Percentiles rank a stretch among this genome's conserved stretches.
Conservation (phyloP, 2,888 invertebrate species). For the Drosophila sordidapex region DNA sequence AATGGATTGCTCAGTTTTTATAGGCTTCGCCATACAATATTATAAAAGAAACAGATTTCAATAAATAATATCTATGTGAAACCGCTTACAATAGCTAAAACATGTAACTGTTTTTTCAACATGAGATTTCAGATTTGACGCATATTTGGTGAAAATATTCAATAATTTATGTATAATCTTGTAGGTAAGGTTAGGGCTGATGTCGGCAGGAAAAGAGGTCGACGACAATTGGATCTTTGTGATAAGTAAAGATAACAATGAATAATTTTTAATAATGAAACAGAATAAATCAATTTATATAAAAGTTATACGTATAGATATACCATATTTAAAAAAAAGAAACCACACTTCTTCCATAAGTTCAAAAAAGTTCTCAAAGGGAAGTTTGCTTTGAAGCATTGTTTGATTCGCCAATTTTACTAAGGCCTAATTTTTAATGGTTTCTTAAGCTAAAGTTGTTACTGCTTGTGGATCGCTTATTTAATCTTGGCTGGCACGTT, state of each 20-base stretch:
- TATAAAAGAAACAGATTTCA: not conserved
- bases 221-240: not conserved
- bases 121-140: too few relatives aligned
- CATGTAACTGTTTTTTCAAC: not conserved
- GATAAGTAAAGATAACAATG: not conserved
- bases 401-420: not conserved
- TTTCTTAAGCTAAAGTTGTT: not conserved
- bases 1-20: constrained; percentile 25
- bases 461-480: constrained; percentile 27
- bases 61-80: not conserved
- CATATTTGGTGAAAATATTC: not conserved
- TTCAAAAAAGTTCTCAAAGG: not conserved
- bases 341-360: too few relatives aligned
- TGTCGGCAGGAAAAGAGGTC: not conserved
- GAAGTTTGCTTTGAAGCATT: not conserved
- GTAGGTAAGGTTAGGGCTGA: not conserved
- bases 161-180: not conserved
- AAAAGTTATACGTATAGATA: fast-evolving
- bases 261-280: not conserved
- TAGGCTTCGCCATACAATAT: not conserved
- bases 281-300: not conserved
- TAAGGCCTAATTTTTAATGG: not conserved
- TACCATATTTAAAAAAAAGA: too few relatives aligned
- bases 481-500: constrained; percentile 72
- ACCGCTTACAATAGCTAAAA: not conserved